Evolutionary conservation across 2,113 vertebrate species (phyloP), one percentile per base, ranked within the genome.

Genomic region (Canis aureus): DNA sequence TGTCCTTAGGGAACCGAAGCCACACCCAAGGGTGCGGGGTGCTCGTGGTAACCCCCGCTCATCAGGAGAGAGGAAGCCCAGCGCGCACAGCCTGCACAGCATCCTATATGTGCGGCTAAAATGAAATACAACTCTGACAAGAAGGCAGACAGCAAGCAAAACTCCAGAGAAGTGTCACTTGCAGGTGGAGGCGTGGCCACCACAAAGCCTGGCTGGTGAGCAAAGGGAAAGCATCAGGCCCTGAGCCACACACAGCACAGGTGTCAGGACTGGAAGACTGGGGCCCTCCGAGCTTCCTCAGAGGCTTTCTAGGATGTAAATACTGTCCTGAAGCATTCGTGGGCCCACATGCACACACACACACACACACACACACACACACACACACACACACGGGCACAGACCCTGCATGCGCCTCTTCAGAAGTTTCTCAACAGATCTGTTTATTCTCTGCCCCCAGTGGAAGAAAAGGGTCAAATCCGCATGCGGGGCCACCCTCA

Each of bases 271-370:
- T 23, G 20, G 22, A 15, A 13, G 73, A 49, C 38, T 16, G 43
- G 23, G 73, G 73, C 3, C 2, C 69, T 11, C 43, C 43, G 27
- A 15, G 73, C 38, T 27, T 27, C 73, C 73, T 27, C 43, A 1
- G 13, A 27, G 35, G 73, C 32, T n/a, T 27, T 16, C 73, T 43
- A 23, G 73, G 73, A 2, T 27, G 38, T 76, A 8, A 49, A 9
- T 11, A 27, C 38, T 0, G 0, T 15, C 73, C 73, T 4, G 7
- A 23, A 0, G 12, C 38, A 4, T 38, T 38, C 11, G 11, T 27
- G 23, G 2, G 43, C 23, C 22, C 12, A 6, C 13, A 13, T 0
- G 67, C 17, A n/a, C 35, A 5, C 43, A 43, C 43, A 43, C 43
- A 5, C 5, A 5, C 1, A 5, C 32, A 3, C 38, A 38, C 38